Evolutionary conservation across 2,797 vertebrate genomes (phyloP), one percentile per base, ranked within the genome.

Genomic region (Orestias chungarensis): DNA sequence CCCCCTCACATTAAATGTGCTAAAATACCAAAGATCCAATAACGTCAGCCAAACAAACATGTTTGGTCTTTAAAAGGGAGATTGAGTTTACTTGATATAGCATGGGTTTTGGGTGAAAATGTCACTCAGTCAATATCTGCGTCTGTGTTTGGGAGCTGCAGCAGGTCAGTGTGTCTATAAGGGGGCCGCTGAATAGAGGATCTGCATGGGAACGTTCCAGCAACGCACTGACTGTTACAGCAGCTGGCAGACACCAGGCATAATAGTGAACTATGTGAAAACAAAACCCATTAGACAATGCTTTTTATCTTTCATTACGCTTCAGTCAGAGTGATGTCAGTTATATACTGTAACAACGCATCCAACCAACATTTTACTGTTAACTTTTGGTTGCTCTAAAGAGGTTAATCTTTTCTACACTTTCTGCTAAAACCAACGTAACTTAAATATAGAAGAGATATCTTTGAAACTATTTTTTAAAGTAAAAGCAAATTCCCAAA

Each of bases 161-260:
- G 75, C 44, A 64, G 31, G 69, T 78, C 46, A 59, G 75, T 64
- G 69, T 71, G 70, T 61, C 80, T 57, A 64, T 61, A 49, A 61
- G 55, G 64, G 33, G 7, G 74, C 35, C 12, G 38, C 64, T 89
- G 87, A 89, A 81, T 82, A 79, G 82, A 75, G 52, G 82, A 82
- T 79, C 80, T 88, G 85, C 85, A 90, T 91, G 80, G 85, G 89
- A 93, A 93, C 82, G 89, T 92, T 91, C 91, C 91, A 91, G 91
- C 74, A 79, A 81, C 71, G 67, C 10, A 68, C 74, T 82, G 85
- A 79, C 76, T 87, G 84, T 85, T 83, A 87, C 80, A 90, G 81
- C 90, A 89, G 91, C 90, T 91, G 91, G 86, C 81, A 86, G 85
- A 85, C 88, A 91, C 87, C 82, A 86, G 86, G 74, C 85, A 82